Evolutionary conservation across 2,113 vertebrate species (phyloP).

Genomic region (Sterna hirundo): DNA sequence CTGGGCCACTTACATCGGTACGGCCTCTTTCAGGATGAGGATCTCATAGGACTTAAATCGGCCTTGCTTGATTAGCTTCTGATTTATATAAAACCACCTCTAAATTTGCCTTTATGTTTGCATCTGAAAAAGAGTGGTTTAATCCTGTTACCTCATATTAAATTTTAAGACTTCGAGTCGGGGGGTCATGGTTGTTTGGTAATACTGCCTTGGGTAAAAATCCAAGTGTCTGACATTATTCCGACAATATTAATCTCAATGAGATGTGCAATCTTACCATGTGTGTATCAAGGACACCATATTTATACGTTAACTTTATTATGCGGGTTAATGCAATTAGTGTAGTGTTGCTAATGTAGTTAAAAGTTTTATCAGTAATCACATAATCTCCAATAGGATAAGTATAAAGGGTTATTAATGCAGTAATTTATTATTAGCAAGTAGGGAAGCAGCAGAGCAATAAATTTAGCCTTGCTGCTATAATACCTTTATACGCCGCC

Average conservation of each 20-base stretch:
- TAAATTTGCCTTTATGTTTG: neutral
- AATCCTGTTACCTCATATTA: constrained; percentile 1
- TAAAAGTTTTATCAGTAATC: constrained; percentile 51
- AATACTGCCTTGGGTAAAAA: neutral
- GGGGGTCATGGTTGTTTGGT: neutral
- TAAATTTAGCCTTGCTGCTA: constrained; percentile 15
- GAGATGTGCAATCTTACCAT: constrained; percentile 3
- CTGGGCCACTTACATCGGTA: neutral
- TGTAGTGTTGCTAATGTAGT: constrained; percentile 44
- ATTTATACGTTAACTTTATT: constrained; percentile 34
- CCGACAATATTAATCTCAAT: constrained; percentile 38
- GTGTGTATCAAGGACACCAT: constrained; percentile 38
- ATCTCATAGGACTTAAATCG: neutral
- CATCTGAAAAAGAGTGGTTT: neutral
- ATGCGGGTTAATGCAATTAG: constrained; percentile 54
- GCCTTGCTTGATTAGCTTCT: neutral
- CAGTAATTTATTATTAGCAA: constrained; percentile 36
- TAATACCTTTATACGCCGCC: neutral
- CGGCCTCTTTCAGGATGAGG: neutral
- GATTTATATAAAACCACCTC: neutral
- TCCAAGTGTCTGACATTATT: neutral
- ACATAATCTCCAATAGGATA: constrained; percentile 31
- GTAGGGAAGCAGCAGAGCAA: constrained; percentile 11
- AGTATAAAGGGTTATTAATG: constrained; percentile 44
- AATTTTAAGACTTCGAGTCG: constrained; percentile 10